Percentiles rank a stretch among this genome's conserved stretches.
phyloP scores from a whole-genome alignment of 2,797 vertebrate genomes.

The Diglossa cyanea region DNA sequence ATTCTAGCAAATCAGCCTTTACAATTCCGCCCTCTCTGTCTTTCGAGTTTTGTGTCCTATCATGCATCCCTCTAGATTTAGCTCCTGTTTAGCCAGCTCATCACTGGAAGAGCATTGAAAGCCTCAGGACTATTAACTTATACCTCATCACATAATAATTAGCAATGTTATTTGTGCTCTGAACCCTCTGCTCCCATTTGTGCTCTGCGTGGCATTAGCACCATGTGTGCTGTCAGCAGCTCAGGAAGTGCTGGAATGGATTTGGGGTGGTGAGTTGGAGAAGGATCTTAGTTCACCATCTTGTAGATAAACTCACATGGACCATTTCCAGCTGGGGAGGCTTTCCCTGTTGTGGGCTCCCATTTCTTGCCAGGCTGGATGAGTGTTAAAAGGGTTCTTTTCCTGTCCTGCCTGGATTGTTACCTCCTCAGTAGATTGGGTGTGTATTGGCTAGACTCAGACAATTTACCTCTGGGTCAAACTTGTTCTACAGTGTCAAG shows the following conservation, averaged over 20 bases:
- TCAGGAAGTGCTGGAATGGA: not conserved
- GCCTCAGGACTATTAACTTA: not conserved
- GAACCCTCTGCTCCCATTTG: not conserved
- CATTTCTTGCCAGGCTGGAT: not conserved
- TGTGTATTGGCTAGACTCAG: not conserved
- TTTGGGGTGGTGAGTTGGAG: not conserved
- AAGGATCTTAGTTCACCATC: not conserved
- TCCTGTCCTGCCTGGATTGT: not conserved
- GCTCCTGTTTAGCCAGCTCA: not conserved
- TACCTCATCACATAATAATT: not conserved
- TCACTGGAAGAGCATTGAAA: not conserved
- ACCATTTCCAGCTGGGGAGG: not conserved
- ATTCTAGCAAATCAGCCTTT: not conserved
- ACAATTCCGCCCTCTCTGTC: not conserved
- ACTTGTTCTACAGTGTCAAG: not conserved
- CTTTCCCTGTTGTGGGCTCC: not conserved
- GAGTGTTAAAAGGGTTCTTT: not conserved
- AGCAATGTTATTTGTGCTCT: not conserved
- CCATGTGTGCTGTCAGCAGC: not conserved
- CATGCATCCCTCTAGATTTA: not conserved
- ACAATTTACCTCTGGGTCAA: not conserved
- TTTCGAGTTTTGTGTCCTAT: not conserved
- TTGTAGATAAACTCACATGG: not conserved
- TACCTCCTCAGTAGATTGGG: rapidly evolving
- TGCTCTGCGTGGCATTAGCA: not conserved